Percentiles rank a stretch among this genome's conserved stretches.
Evolutionary conservation across 2,113 vertebrate genomes (phyloP).

Genomic region (Zosterops pallidus): DNA sequence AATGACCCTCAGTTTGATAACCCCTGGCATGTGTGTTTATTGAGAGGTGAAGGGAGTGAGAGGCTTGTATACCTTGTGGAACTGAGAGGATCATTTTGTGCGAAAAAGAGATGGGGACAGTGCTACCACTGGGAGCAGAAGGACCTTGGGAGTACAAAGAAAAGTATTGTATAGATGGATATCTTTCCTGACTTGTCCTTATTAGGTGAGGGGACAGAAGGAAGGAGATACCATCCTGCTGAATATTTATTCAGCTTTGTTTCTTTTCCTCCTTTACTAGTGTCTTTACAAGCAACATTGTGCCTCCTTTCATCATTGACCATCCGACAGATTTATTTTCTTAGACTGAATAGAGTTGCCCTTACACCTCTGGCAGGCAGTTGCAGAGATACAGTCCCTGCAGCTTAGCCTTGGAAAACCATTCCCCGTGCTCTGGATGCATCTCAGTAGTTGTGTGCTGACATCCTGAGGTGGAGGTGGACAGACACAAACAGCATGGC

Average conservation of each 20-base stretch:
- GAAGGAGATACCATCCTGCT: not conserved
- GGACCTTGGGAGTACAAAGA: not conserved
- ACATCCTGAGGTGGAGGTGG: not conserved
- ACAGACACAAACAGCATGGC: not conserved
- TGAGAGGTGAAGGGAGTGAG: not conserved
- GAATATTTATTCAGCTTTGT: not conserved
- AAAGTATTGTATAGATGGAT: not conserved
- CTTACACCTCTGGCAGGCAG: not conserved
- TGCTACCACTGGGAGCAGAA: not conserved
- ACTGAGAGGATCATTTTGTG: not conserved
- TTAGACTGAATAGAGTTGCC: not conserved
- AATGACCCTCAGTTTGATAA: not conserved
- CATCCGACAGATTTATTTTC: not conserved
- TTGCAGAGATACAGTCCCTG: not conserved
- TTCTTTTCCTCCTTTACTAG: not conserved
- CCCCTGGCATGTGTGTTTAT: not conserved
- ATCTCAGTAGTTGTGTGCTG: not conserved
- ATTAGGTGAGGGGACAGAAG: not conserved
- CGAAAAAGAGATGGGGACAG: not conserved
- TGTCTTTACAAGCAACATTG: not conserved
- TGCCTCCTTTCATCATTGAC: not conserved
- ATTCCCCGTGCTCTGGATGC: not conserved
- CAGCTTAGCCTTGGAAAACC: not conserved
- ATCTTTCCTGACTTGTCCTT: not conserved
- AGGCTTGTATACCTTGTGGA: not conserved